Evolutionary conservation across 2,113 vertebrate genomes (phyloP), one percentile per base, ranked within the genome.

Genomic region (Chamaetylas fuelleborni): DNA sequence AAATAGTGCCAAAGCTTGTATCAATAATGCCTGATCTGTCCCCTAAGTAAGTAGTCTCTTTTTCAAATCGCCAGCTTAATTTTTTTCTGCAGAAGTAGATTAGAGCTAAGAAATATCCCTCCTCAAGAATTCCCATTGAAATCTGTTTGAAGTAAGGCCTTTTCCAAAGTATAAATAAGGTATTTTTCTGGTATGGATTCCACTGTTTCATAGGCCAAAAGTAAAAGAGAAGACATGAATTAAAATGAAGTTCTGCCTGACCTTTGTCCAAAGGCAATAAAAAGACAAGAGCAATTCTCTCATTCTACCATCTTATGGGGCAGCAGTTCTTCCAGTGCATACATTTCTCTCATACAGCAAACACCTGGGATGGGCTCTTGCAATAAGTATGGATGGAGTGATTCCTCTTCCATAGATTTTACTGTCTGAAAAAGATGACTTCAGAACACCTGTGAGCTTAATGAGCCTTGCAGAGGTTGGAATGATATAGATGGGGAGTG

Each of bases 231-330:
- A 79, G n/a, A 31, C 19, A 34, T 20, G 28, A 88, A 56, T 76
- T 69, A 48, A 83, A 77, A 45, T 51, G 12, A 45, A 67, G 16
- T 71, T 88, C 45, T 90, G 20, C 57, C 60, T 93, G 95, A 95
- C 91, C 65, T 93, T 94, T 79, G 65, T 96, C 54, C 66, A 28
- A 94, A 66, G 71, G 66, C 43, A 81, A 6, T 74, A 73, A 88
- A 92, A 74, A 47, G 74, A 78, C 54, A 92, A 65, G 81, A 82
- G 34, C 45, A 50, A 23, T 64, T 74, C 60, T 78, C 28, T 74
- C 15, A 2, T 82, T 38, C 38, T 26, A 4, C 20, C 62, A 50
- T 66, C 66, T 81, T 7, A 3, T 14, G 36, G 23, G 36, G 23
- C 50, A 54, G 69, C 3, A 1, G 12, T 54, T 86, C 54, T 61